Evolutionary conservation across 2,888 invertebrate species (phyloP), one percentile per base, ranked within the genome.

Genomic region (Cylindroiulus punctatus): DNA sequence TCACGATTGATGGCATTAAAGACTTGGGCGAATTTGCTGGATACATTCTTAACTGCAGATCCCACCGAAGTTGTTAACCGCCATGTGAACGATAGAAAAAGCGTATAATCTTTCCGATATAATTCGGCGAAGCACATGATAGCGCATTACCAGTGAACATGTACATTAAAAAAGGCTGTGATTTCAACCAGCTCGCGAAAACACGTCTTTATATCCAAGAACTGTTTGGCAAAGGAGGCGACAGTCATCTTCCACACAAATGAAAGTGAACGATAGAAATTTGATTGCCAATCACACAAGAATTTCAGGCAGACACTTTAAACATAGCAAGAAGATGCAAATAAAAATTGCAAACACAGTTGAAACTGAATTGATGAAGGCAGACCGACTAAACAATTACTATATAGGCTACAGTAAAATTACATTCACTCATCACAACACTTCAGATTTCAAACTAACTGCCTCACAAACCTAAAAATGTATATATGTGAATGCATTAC

Each of bases 281-380:
- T 30, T 26, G 30, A 76, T 10, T 76, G 76, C 65, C 65, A 14
- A 76, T 22, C 22, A 65, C 65, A 76, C 30, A 26, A 12, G 30
- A 76, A 76, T 76, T 76, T 30, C 22, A 30, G 30, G 76, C 76
- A 76, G 76, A 76, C 76, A 76, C 76, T 76, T 76, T 26, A 65
- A 76, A 10, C 30, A 30, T 22, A n/a, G 10, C 30, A 30, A 30
- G 19, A 57, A 19, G 26, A 65, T 76, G 26, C 14, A 76, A 76
- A 30, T 76, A 76, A 76, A 76, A 76, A 36, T 36, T 65, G 65
- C 65, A 65, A 26, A 65, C 65, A 26, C 65, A n/a, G n/a, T 65
- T 65, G 26, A 65, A 65, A 65, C 65, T 4, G 19, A 65, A 26
- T 22, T 19, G 26, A n/a, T n/a, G 65, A 57, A 7, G 22, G 12